phyloP scores from a whole-genome alignment of 2,888 invertebrate species.

The Eucera pruinosa region DNA sequence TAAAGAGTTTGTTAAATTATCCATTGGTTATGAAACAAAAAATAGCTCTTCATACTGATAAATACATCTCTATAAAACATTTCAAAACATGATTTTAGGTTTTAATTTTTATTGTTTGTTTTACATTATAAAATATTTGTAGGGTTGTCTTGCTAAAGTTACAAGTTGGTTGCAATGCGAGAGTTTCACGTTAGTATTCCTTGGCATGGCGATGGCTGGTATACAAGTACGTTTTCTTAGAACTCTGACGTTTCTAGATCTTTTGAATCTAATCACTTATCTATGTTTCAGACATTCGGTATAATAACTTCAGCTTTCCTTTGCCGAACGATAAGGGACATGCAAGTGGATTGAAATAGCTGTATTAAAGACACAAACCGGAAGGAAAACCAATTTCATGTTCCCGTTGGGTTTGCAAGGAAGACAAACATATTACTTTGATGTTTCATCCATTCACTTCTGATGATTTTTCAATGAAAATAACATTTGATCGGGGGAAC shows the following conservation, averaged over 20 bases:
- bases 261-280: not conserved
- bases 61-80: too few relatives aligned
- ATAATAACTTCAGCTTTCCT: conserved; percentile 79
- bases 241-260: too few relatives aligned
- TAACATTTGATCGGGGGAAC: conserved; percentile 38
- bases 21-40: too few relatives aligned
- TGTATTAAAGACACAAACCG: not conserved
- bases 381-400: conserved; percentile 20
- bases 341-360: conserved; percentile 65
- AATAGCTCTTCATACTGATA: too few relatives aligned
- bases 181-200: conserved; percentile 83
- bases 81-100: too few relatives aligned
- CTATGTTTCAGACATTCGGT: conserved; percentile 74
- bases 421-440: conserved; percentile 12
- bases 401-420: conserved; percentile 16
- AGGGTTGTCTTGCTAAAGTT: conserved; percentile 85
- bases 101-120: not conserved
- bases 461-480: conserved; percentile 13
- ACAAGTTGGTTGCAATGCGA: conserved; percentile 84
- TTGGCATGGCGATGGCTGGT: conserved; percentile 81
- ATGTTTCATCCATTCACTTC: conserved; percentile 14
- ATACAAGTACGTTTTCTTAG: conserved; percentile 74
- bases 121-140: conserved; percentile 18
- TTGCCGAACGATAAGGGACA: conserved; percentile 75
- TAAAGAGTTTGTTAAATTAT: too few relatives aligned